Evolutionary conservation across 2,113 vertebrate species (phyloP), one percentile per base, ranked within the genome.

Genomic region (Chamaetylas fuelleborni): DNA sequence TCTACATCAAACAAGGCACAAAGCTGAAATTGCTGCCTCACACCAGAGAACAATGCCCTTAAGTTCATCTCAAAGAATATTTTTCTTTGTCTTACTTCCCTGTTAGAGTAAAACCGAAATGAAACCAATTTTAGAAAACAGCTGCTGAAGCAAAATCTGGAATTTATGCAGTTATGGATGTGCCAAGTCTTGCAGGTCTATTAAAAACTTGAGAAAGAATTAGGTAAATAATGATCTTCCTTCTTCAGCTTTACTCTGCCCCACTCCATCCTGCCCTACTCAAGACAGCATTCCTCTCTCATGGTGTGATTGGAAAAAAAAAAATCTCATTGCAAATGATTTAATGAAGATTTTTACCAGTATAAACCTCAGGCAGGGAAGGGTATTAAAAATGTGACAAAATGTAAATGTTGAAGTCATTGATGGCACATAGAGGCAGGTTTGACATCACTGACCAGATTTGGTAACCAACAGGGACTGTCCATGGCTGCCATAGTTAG

Each of bases 401-500:
- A 62, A 50, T 18, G 8, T 50, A 58, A 76, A 56, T 19, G 19
- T 45, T 77, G 19, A 48, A 43, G 50, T n/a, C 19, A 8, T 11
- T 36, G 28, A 45, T 77, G 66, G 40, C 22, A 77, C 28, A 24
- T 4, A 24, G 45, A 48, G 5, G 47, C 7, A 17, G 8, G 2
- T 57, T 18, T 40, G 19, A n/a, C 53, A 43, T 66, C 50, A 25
- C 0, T 26, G 81, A 85, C 36, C 61, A 57, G 53, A 71, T 48
- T n/a, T 60, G 57, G 13, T 0, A 3, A 57, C 36, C 31, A 69
- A 31, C 43, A 71, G 19, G 36, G 72, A 18, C 33, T 34, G 25
- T 8, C 38, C 1, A 2, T 42, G 36, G 34, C n/a, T 67, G 34
- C 19, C 36, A 1, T 0, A n/a, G 38, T 6, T 8, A 67, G 16